Conservation (phyloP, 2,113 vertebrate genomes). For the Otus sunia region DNA sequence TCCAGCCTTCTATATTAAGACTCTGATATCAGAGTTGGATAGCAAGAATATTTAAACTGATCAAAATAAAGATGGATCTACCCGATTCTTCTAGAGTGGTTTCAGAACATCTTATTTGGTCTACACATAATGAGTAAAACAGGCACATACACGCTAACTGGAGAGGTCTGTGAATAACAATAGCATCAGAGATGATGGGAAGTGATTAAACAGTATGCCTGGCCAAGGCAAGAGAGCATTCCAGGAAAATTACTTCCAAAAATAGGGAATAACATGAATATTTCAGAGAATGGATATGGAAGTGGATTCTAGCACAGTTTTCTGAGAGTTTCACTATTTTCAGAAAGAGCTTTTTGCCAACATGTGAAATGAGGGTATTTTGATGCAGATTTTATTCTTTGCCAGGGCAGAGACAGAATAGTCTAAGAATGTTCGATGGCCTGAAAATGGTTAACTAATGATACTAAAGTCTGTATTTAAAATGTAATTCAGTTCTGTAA, state of each 20-base stretch:
- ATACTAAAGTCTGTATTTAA: slow-evolving; percentile 39
- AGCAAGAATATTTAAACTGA: background rate
- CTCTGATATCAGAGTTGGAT: background rate
- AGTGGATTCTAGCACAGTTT: background rate
- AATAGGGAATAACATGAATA: background rate
- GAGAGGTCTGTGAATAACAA: background rate
- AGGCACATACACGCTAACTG: background rate
- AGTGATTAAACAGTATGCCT: background rate
- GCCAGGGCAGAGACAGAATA: background rate
- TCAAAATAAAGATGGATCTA: background rate
- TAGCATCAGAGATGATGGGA: background rate
- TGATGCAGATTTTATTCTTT: background rate
- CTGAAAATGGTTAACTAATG: slow-evolving; percentile 34
- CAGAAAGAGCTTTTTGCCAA: background rate
- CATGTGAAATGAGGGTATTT: background rate
- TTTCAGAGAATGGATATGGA: background rate
- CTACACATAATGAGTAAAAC: background rate
- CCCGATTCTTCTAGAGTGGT: accelerated
- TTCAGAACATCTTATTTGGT: background rate
- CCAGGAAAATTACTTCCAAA: background rate
- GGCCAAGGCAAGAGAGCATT: background rate
- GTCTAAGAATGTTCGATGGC: background rate
- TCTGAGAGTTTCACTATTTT: background rate
- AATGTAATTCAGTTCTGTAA: slow-evolving; percentile 46
- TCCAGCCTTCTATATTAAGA: background rate